Base-by-base conservation (phyloP, 2,888 invertebrate species). In the Orchesellides sinensis region DNA sequence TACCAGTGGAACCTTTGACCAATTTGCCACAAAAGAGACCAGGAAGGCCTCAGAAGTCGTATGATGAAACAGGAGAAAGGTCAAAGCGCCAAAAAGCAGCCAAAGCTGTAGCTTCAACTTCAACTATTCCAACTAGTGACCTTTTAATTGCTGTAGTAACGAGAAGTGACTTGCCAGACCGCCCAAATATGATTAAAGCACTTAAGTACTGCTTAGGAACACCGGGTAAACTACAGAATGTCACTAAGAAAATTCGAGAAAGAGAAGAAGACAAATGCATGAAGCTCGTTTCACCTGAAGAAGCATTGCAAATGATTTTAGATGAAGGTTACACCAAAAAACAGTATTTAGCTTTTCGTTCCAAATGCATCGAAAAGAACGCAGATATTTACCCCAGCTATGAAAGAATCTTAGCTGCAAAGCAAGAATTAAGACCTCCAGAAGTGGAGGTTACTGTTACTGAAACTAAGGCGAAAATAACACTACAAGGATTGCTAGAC, bases 391-490 rank as follows among this genome's bases (percentile, higher is more conserved):
- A 35, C 10, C 66, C 66, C 4, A 21, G 3, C 17, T 69, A 32
- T 47, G 6, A 19, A 0, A 27, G 12, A 19, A 23, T 52, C 25
- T 23, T n/a, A 25, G n/a, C 10, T 17, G 2, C 25, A 29, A 66
- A 66, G 27, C 14, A n/a, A 2, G 0, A 6, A 1, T 27, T 69
- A 3, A n/a, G 68, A 52, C 68, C 68, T 12, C 52, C 68, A 1
- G 8, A 1, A 8, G 10, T 1, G 10, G 21, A 47, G 2, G 21
- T 69, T 8, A 17, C 12, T 1, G 2, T 69, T 1, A 52, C 40
- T 14, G 69, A 75, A n/a, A 65, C 12, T 12, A 2, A 12, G 29
- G 75, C 70, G 0, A 27, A n/a, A 35, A 52, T 69, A 10, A 4
- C 5, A 32, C 35, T 82, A 0, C 52, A 56, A n/a, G 40, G 10